Evolutionary conservation across 2,888 invertebrate genomes (phyloP).

Genomic region (Drosophila mimetica): DNA sequence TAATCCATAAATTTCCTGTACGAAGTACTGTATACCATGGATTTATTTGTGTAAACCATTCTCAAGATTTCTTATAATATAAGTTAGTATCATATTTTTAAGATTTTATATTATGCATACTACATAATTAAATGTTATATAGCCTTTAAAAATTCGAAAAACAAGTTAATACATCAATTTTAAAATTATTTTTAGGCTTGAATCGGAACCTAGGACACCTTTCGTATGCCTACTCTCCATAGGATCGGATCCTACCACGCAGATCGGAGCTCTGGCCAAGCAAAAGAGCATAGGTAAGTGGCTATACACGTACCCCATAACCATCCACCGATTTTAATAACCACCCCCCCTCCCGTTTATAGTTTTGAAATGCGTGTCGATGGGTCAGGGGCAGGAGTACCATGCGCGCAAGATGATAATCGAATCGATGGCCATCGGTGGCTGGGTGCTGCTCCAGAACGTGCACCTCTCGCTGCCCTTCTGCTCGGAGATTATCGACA

Average conservation of each 20-base stretch:
- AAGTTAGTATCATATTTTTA: background rate
- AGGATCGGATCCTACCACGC: conserved; percentile 98
- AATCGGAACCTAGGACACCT: conserved; percentile 94
- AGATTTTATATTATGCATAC: too few relatives aligned
- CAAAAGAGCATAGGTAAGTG: conserved; percentile 91
- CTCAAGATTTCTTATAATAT: background rate
- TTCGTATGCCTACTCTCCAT: conserved; percentile 96
- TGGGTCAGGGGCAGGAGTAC: conserved; percentile 98
- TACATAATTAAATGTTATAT: too few relatives aligned
- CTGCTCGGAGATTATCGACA: conserved; percentile 96
- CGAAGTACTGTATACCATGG: background rate
- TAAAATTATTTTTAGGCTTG: conserved; percentile 86
- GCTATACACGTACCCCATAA: conserved; percentile 70
- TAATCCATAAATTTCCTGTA: too few relatives aligned
- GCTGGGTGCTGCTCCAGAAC: conserved; percentile 98
- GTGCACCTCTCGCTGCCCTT: conserved; percentile 98
- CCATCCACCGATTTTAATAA: background rate
- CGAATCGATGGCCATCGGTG: conserved; percentile 91
- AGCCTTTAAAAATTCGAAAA: background rate
- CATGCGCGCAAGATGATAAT: conserved; percentile 93
- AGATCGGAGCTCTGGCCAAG: conserved; percentile 94
- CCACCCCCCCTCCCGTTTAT: background rate
- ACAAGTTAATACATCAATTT: background rate
- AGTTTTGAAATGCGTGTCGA: conserved; percentile 94
- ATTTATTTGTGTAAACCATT: background rate